A percentile compares a stretch with the other conserved stretches of the same genome.
These are phyloP conservation scores for Venustaconcha ellipsiformis DNA, from an alignment of 1,140 invertebrate genomes.

Conservation along the genomic window DNA sequence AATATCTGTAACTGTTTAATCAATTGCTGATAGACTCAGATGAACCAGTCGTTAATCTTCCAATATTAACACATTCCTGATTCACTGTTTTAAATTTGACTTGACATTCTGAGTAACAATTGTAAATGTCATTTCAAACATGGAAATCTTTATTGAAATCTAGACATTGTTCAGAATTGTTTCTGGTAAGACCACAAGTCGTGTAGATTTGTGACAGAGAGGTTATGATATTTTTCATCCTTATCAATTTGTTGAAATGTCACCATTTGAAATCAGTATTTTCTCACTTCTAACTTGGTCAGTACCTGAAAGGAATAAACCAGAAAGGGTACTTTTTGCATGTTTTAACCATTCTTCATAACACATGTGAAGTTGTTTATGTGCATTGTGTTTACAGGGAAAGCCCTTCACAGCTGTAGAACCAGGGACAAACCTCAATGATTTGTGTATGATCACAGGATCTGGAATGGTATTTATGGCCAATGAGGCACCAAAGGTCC, in stretches of 20 bases:
- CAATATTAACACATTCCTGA: too few relatives aligned
- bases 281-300: not conserved
- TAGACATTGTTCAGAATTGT: too few relatives aligned
- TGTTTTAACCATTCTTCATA: not conserved
- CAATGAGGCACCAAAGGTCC: conserved; percentile 94
- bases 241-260: not conserved
- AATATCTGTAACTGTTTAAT: too few relatives aligned
- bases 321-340: not conserved
- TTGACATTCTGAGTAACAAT: too few relatives aligned
- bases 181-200: too few relatives aligned
- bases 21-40: too few relatives aligned
- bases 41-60: too few relatives aligned
- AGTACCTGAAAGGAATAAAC: not conserved
- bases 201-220: too few relatives aligned
- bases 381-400: conserved; percentile 76
- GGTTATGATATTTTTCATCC: not conserved
- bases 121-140: too few relatives aligned
- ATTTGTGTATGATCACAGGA: conserved; percentile 89
- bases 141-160: too few relatives aligned
- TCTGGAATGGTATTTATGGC: conserved; percentile 93
- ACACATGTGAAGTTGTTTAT: not conserved
- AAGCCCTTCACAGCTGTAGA: conserved; percentile 95
- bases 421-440: conserved; percentile 84
- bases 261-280: not conserved
- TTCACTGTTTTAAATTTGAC: too few relatives aligned